Conservation (phyloP, 1,140 invertebrate species). For the Eufriesea mexicana region DNA sequence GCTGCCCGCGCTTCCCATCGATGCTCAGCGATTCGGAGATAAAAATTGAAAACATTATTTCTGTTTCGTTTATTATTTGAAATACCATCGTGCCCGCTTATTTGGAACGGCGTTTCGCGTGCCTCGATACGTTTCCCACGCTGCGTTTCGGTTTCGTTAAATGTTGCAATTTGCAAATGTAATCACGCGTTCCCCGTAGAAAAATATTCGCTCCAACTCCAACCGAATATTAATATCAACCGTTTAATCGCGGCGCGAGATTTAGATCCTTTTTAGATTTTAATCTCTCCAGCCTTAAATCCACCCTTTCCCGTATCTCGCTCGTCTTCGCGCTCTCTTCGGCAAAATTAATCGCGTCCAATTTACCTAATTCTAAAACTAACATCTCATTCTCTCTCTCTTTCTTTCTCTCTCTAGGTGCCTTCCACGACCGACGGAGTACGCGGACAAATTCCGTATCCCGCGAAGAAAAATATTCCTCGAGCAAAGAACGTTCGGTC, state of each 20-base stretch:
- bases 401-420: no score
- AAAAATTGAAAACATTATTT: slow-evolving; percentile 58
- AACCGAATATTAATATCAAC: slow-evolving; percentile 1
- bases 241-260: neutral
- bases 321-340: neutral
- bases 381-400: no score
- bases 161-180: slow-evolving; percentile 36
- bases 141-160: slow-evolving; percentile 31
- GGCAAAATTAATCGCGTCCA: no score
- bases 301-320: no score
- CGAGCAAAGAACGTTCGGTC: neutral
- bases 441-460: neutral
- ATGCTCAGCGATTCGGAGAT: slow-evolving; percentile 34
- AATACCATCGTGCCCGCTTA: slow-evolving; percentile 37
- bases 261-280: neutral
- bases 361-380: no score
- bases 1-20: slow-evolving; percentile 8
- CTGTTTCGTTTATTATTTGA: slow-evolving; percentile 52
- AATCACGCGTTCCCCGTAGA: slow-evolving; percentile 8
- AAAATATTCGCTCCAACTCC: neutral
- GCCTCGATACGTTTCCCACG: slow-evolving; percentile 27
- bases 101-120: slow-evolving; percentile 10
- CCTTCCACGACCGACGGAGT: no score
- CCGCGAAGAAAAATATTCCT: neutral
- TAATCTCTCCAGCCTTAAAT: neutral